Percentiles rank a stretch among this genome's conserved stretches.
Conservation (phyloP, 1,140 invertebrate species). For the Hycleus cichorii region DNA sequence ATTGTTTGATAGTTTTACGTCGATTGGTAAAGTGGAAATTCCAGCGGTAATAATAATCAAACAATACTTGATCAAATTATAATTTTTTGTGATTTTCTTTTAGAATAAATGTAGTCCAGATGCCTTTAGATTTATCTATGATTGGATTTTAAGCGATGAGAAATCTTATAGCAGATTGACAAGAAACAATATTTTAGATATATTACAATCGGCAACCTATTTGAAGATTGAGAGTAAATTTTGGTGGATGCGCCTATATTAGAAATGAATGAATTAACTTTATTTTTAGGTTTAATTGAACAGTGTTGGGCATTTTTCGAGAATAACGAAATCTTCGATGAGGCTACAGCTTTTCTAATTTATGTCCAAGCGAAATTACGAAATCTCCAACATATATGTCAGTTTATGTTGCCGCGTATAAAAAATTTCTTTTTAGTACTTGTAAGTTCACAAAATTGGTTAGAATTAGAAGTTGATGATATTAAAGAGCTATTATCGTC, state of each 20-base stretch:
- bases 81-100: constrained; percentile 9
- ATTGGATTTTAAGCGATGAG: constrained; percentile 62
- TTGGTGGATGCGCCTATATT: neutral
- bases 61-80: neutral
- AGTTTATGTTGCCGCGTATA: constrained; percentile 64
- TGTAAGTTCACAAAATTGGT: constrained; percentile 61
- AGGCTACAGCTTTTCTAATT: constrained; percentile 61
- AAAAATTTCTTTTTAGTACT: constrained; percentile 63
- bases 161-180: constrained; percentile 52
- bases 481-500: constrained; percentile 55
- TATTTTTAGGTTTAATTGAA: constrained; percentile 53
- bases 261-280: neutral
- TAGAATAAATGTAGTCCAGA: constrained; percentile 35
- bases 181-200: constrained; percentile 58
- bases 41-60: constrained; percentile 40
- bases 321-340: constrained; percentile 57
- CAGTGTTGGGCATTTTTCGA: constrained; percentile 67
- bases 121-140: constrained; percentile 61
- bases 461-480: constrained; percentile 54
- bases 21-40: constrained; percentile 45
- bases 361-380: constrained; percentile 53
- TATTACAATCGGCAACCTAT: constrained; percentile 59
- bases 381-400: constrained; percentile 52
- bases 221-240: constrained; percentile 55
- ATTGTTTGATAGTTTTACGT: constrained; percentile 46